A percentile compares a stretch with the other conserved stretches of the same genome.
These are phyloP conservation scores for Hypotaenidia philippensis DNA, from an alignment of 2,797 vertebrate species.

Conservation along the genomic window DNA sequence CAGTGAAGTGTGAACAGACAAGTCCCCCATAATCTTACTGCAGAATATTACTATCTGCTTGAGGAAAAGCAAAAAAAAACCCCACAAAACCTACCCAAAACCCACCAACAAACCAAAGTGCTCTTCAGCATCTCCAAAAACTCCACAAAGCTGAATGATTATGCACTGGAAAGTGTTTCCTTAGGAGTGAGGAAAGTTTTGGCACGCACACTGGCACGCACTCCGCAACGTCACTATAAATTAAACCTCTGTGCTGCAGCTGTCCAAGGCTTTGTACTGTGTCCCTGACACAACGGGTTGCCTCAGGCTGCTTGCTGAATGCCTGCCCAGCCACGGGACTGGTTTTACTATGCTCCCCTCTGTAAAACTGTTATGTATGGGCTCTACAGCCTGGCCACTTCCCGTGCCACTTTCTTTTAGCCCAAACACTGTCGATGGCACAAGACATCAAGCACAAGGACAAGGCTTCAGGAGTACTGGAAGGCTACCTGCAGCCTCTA, in stretches of 20 bases:
- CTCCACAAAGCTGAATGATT: neutral
- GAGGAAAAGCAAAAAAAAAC: neutral
- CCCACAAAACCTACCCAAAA: too few relatives aligned
- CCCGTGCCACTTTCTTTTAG: neutral
- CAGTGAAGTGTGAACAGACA: neutral
- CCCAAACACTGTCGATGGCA: accelerated
- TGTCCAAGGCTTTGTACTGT: conserved; percentile 49
- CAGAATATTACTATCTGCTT: neutral
- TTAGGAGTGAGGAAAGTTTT: conserved; percentile 25
- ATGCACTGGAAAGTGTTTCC: conserved; percentile 28
- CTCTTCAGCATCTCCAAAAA: conserved; percentile 2
- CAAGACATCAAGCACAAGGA: neutral
- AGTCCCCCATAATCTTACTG: neutral
- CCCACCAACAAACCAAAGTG: neutral
- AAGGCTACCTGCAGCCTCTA: neutral
- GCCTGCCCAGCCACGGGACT: conserved; percentile 6
- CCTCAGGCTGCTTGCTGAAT: conserved; percentile 15
- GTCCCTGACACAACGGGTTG: neutral
- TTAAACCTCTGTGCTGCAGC: conserved; percentile 50
- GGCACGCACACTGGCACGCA: neutral
- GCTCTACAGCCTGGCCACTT: neutral
- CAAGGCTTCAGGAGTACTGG: accelerated
- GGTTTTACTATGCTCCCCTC: neutral
- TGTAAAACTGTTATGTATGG: accelerated
- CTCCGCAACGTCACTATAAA: conserved; percentile 8